Percentiles rank a stretch among this genome's conserved stretches.
Conservation (phyloP, 64 coral and sea anemone genomes). For the Trachythela sp. region DNA sequence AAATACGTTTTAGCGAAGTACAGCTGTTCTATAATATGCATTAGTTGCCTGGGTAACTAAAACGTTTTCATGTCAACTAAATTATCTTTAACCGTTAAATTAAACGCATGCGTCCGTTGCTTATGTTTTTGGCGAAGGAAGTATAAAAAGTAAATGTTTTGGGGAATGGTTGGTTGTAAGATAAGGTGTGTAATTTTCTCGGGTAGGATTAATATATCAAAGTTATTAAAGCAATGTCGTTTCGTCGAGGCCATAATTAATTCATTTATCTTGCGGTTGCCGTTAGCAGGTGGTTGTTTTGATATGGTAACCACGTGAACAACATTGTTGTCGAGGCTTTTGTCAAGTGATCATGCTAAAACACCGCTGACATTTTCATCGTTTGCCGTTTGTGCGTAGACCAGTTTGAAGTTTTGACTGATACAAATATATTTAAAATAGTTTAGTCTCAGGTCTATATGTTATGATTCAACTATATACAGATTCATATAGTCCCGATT, state of each 20-base stretch:
- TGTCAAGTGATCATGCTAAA: not conserved
- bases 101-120: too few species aligned
- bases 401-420: not conserved
- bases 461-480: too few species aligned
- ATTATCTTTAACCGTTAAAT: not conserved
- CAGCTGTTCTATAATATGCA: not conserved
- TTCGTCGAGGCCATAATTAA: not conserved
- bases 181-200: too few species aligned
- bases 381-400: not conserved
- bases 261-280: not conserved
- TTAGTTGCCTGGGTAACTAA: not conserved
- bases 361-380: not conserved
- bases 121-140: not conserved
- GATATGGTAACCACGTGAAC: not conserved
- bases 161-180: too few species aligned
- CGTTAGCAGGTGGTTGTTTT: not conserved
- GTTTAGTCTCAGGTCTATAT: too few species aligned
- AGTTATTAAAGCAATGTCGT: not conserved
- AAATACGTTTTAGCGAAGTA: not conserved
- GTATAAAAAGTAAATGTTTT: not conserved
- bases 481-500: too few species aligned
- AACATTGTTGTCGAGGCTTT: not conserved
- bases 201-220: not conserved
- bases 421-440: not conserved
- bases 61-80: not conserved